Percentiles rank a stretch among this genome's conserved stretches.
Conservation (phyloP, 2,888 invertebrate genomes). For the Epirrita christyi region DNA sequence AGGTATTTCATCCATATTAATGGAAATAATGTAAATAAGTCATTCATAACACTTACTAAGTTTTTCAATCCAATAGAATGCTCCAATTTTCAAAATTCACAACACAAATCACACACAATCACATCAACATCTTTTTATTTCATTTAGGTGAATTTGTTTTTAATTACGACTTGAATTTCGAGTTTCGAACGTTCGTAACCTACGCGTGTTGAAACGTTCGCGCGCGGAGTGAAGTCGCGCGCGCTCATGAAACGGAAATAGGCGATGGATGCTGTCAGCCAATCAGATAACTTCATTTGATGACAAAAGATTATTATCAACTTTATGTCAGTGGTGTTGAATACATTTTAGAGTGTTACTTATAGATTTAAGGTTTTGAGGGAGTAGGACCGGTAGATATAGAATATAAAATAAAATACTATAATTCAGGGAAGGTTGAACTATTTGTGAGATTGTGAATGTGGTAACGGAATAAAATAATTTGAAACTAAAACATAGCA, state of each 20-base stretch:
- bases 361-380: no score
- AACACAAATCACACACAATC: slow-evolving; percentile 36
- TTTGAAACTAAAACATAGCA: no score
- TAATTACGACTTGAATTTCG: slow-evolving; percentile 40
- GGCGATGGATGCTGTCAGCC: slow-evolving; percentile 45
- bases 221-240: slow-evolving; percentile 72
- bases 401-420: no score
- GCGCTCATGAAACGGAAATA: slow-evolving; percentile 68
- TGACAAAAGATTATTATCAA: slow-evolving; percentile 10
- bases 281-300: slow-evolving; percentile 20
- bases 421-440: no score
- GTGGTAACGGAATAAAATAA: no score
- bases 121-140: slow-evolving; percentile 45
- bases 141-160: slow-evolving; percentile 42
- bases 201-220: slow-evolving; percentile 62
- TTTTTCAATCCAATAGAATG: slow-evolving; percentile 21
- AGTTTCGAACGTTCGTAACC: slow-evolving; percentile 53
- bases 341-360: slow-evolving; percentile 6
- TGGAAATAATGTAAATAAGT: slow-evolving; percentile 24
- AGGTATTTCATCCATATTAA: slow-evolving; percentile 31
- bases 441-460: no score
- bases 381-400: no score
- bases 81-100: slow-evolving; percentile 18
- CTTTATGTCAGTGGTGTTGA: background rate
- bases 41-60: slow-evolving; percentile 20